Base-by-base conservation (phyloP, 2,797 vertebrate species). In the Mus minutoides region DNA sequence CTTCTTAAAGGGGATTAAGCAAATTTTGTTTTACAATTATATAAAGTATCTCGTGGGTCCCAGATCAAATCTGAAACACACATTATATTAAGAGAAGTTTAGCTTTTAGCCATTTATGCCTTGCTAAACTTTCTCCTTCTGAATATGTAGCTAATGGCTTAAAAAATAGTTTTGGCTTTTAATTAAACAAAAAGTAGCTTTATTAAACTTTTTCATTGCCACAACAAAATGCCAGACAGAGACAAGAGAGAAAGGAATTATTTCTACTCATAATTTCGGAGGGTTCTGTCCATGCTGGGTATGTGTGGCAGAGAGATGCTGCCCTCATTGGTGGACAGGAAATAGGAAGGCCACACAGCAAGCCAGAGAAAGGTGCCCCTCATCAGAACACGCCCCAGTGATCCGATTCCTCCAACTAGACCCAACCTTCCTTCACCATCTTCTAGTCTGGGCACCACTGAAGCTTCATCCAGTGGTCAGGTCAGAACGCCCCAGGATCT, bases 81-180 rank as follows among this genome's bases (percentile, higher is more conserved):
- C 40, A 54, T 94, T 62, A 75, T 64, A 71, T 37, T 75, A 34
- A 75, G 67, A 52, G 17, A 88, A 24, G 6, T 64, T 22, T 64
- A 46, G 4, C 3, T 79, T 79, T 4, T 73, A 62, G 78, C 7
- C 64, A 34, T 43, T 62, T 75, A 6, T 43, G 52, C 31, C 60
- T 40, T 22, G 34, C 13, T 60, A 16, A 60, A 11, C 60, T 86
- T 56, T 31, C 4, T 40, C 34, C 62, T 29, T 85, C 54, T 92
- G n/a, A 49, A 82, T 88, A 46, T 34, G 58, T 22, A 88, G 58
- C 37, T 82, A 92, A 24, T 49, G 62, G 43, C 73, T 64, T 75
- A 29, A 91, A 91, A 77, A 31, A 49, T 37, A 29, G 54, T 87
- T 87, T 78, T 87, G 75, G 19, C 78, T 85, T 94, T 40, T 82